phyloP scores from a whole-genome alignment of 2,113 vertebrate species.

The Melanotaenia duboulayi region DNA sequence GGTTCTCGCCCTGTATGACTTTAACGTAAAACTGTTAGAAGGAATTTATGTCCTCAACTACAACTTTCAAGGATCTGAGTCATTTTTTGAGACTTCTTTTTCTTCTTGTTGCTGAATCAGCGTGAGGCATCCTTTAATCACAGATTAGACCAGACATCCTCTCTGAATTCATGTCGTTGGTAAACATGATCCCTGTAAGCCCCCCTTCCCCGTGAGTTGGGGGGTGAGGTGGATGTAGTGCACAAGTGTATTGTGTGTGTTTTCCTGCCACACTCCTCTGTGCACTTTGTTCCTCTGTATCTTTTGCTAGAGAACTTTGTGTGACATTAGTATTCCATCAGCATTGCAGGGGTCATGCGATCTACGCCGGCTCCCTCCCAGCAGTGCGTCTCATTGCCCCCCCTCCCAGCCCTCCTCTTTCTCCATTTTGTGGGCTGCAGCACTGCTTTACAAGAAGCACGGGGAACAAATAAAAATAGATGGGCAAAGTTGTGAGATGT shows the following conservation, averaged over 20 bases:
- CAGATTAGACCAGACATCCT: too few species aligned
- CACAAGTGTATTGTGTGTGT: background rate
- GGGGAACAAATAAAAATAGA: constrained; percentile 78
- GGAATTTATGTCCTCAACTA: too few species aligned
- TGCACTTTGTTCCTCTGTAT: constrained; percentile 61
- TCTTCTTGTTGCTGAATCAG: too few species aligned
- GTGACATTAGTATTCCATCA: constrained; percentile 70
- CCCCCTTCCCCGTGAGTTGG: background rate
- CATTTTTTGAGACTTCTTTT: too few species aligned
- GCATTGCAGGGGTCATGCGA: constrained; percentile 64
- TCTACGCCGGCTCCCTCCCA: constrained; percentile 59
- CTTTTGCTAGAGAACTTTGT: constrained; percentile 56
- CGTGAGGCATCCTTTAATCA: too few species aligned
- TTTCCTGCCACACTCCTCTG: constrained; percentile 7
- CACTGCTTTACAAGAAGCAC: constrained; percentile 68
- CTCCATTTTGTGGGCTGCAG: constrained; percentile 69
- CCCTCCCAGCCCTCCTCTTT: constrained; percentile 16
- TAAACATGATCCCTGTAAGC: background rate
- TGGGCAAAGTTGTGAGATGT: constrained; percentile 75
- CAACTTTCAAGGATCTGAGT: too few species aligned
- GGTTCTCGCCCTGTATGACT: too few species aligned
- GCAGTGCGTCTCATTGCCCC: constrained; percentile 41
- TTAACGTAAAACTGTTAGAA: too few species aligned
- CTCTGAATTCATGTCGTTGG: constrained; percentile 23
- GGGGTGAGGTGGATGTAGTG: background rate